Percentiles rank a stretch among this genome's conserved stretches.
Evolutionary conservation across 2,113 vertebrate species (phyloP).

Genomic region (Xerus inauris): DNA sequence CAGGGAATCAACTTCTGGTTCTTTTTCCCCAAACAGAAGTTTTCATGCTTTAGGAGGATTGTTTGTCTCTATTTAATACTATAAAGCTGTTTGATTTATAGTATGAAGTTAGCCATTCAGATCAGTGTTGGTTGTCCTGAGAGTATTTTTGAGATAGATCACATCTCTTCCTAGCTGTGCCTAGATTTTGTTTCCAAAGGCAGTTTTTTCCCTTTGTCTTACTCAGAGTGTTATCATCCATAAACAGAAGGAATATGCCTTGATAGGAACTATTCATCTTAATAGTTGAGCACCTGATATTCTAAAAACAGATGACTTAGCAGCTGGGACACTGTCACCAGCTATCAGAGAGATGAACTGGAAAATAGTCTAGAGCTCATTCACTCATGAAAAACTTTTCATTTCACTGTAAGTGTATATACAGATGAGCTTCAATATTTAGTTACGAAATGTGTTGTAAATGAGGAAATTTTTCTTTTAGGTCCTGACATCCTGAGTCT

Average conservation of each 20-base stretch:
- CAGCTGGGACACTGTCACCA: neutral
- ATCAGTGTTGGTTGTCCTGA: neutral
- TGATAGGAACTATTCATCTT: conserved; percentile 17
- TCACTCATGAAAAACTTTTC: neutral
- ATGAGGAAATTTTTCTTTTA: conserved; percentile 8
- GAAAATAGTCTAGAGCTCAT: neutral
- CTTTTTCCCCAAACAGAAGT: neutral
- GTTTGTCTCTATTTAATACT: neutral
- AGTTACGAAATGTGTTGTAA: conserved; percentile 16
- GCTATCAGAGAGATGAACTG: neutral
- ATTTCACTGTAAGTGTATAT: neutral
- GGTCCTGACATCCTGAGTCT: neutral
- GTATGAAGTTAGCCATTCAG: neutral
- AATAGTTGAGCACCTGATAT: neutral
- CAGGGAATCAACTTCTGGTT: neutral
- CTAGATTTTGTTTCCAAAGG: conserved; percentile 6
- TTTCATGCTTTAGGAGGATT: neutral
- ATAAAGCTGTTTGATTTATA: neutral
- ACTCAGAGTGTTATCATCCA: neutral
- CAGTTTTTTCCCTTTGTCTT: neutral
- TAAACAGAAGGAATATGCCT: conserved; percentile 14
- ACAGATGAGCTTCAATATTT: neutral
- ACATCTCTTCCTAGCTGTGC: conserved; percentile 31
- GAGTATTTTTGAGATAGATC: neutral
- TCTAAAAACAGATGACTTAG: conserved; percentile 20